phyloP scores from a whole-genome alignment of 2,797 vertebrate species.

The Catamblyrhynchus diadema region DNA sequence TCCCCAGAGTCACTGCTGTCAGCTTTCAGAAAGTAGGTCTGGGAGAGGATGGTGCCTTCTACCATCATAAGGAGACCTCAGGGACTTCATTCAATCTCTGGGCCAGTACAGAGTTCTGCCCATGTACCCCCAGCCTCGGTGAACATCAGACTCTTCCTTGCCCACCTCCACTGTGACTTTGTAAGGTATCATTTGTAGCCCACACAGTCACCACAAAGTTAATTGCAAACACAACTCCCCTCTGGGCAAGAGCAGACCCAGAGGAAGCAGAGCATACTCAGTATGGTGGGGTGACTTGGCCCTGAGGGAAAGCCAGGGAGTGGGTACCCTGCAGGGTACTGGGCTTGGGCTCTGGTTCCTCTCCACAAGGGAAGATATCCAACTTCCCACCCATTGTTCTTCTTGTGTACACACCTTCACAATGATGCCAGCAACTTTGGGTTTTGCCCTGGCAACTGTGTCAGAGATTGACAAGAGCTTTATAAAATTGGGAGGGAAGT shows the following conservation, averaged over 20 bases:
- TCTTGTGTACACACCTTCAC: not conserved
- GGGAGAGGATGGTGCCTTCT: not conserved
- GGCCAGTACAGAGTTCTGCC: not conserved
- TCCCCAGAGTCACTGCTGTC: not conserved
- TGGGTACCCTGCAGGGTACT: rapidly evolving
- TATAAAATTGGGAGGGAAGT: conserved; percentile 5
- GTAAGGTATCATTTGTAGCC: not conserved
- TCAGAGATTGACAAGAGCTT: conserved; percentile 30
- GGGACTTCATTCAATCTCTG: not conserved
- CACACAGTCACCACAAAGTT: not conserved
- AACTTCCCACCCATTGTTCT: not conserved
- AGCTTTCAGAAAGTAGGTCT: not conserved
- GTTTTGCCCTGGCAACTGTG: not conserved
- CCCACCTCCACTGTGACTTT: not conserved
- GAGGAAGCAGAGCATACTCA: not conserved
- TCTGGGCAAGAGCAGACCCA: not conserved
- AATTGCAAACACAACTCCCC: not conserved
- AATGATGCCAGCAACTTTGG: not conserved
- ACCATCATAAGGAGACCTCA: not conserved
- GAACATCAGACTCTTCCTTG: not conserved
- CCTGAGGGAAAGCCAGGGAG: not conserved
- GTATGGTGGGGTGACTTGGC: rapidly evolving
- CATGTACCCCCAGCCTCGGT: rapidly evolving
- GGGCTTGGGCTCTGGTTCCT: not conserved
- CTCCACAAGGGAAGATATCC: not conserved